These are phyloP conservation scores for Eugnorisma glareosa DNA, from an alignment of 2,888 invertebrate genomes.

Conservation along the genomic window DNA sequence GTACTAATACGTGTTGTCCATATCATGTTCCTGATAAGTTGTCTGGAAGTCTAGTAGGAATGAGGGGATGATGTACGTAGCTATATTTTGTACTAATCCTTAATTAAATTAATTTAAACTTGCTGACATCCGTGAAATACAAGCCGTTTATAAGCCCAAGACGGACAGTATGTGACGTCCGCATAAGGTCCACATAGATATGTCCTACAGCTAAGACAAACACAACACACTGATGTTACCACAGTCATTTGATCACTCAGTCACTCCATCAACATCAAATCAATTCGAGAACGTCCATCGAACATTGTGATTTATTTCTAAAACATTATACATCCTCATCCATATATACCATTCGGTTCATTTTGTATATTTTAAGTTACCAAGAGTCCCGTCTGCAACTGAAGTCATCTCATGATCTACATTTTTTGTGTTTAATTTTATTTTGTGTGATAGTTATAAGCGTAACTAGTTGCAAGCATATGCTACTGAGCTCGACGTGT, in stretches of 20 bases:
- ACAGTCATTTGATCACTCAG: constrained; percentile 71
- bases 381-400: constrained; percentile 73
- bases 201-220: constrained; percentile 77
- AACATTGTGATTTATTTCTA: constrained; percentile 66
- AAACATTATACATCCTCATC: constrained; percentile 70
- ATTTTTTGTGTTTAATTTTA: constrained; percentile 83
- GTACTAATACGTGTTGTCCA: constrained; percentile 61
- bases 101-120: constrained; percentile 33
- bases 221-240: constrained; percentile 85
- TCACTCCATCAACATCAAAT: constrained; percentile 72
- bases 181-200: constrained; percentile 60
- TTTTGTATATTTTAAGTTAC: constrained; percentile 78
- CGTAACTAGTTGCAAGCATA: constrained; percentile 80
- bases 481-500: constrained; percentile 64
- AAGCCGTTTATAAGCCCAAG: constrained; percentile 59
- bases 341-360: constrained; percentile 72
- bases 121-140: constrained; percentile 39
- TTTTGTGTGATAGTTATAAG: constrained; percentile 85
- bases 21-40: constrained; percentile 48
- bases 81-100: constrained; percentile 68
- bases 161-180: constrained; percentile 53
- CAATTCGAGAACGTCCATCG: constrained; percentile 65
- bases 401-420: constrained; percentile 85
- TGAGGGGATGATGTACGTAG: constrained; percentile 55
- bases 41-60: constrained; percentile 52